Conservation (phyloP, 1,140 invertebrate species). For the Hylaeus volcanicus region DNA sequence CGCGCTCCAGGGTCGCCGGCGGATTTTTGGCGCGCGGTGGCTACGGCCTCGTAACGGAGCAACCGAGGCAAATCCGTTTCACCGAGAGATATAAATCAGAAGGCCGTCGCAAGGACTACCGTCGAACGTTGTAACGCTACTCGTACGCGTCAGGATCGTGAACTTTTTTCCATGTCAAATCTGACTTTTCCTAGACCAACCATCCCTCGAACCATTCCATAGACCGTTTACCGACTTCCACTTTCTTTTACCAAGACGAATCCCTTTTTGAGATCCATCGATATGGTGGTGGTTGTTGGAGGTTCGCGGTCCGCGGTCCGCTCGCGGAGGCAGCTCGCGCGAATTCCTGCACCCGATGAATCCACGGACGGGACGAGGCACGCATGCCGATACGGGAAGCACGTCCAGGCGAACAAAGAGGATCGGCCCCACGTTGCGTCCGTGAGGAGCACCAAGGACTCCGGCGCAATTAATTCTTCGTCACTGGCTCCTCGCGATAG, state of each 20-base stretch:
- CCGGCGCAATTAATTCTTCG: slow-evolving; percentile 64
- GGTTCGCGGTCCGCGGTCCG: neutral
- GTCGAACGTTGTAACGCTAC: too few relatives aligned
- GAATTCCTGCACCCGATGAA: slow-evolving; percentile 48
- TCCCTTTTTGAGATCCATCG: neutral
- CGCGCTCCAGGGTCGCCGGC: slow-evolving; percentile 44
- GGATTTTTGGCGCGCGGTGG: slow-evolving; percentile 26
- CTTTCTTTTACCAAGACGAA: too few relatives aligned
- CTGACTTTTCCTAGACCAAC: too few relatives aligned
- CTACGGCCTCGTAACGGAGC: slow-evolving; percentile 20
- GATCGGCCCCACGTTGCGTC: slow-evolving; percentile 54
- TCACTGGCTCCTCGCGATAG: slow-evolving; percentile 50
- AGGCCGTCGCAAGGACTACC: too few relatives aligned
- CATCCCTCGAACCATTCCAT: too few relatives aligned
- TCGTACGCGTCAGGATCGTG: too few relatives aligned
- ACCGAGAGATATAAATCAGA: slow-evolving; percentile 21
- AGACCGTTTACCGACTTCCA: too few relatives aligned
- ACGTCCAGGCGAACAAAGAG: slow-evolving; percentile 56
- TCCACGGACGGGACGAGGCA: slow-evolving; percentile 23
- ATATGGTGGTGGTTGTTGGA: neutral
- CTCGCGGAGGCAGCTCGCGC: slow-evolving; percentile 5
- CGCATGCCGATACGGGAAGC: slow-evolving; percentile 56
- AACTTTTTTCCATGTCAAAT: too few relatives aligned
- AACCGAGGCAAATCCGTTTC: slow-evolving; percentile 31
- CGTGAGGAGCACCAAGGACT: slow-evolving; percentile 62